Evolutionary conservation across 2,113 vertebrate species (phyloP), one percentile per base, ranked within the genome.

Genomic region (Sinocyclocheilus maitianheensis): DNA sequence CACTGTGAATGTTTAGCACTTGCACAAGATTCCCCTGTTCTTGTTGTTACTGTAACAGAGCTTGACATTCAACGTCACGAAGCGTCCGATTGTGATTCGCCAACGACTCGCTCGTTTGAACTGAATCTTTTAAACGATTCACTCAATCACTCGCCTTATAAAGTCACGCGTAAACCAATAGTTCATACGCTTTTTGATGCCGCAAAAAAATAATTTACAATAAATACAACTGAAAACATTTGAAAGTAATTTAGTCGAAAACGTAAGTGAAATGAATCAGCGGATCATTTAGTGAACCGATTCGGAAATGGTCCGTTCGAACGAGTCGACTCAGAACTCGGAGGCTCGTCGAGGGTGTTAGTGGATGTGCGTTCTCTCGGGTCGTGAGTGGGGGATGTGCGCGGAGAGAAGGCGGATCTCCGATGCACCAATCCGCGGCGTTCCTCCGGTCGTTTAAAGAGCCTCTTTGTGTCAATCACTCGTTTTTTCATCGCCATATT

Each of bases 401-500:
- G 26, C 5, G 10, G 12, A 51, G 24, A 83, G 83, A 90, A 93
- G 97, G 97, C 95, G 96, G 95, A 13, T 86, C 91, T 91, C 89
- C 16, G 9, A 48, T 2, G 67, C 88, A 88, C 96, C 97, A 98
- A 97, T 98, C 84, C 65, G 11, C 46, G 93, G 79, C 85, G 90
- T 7, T 77, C 91, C 30, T 20, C 86, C 87, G 85, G 43, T 26
- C 86, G 92, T 93, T 98, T 97, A 97, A 98, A 97, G 96, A 95
- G 96, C 96, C 96, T 94, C 93, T 65, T 91, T 85, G 90, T 95
- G 96, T 97, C 97, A 97, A 96, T 97, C 96, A 96, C 90, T 7
- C 40, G 40, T 93, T 88, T 53, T 75, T 95, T 94, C 93, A 96
- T 96, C 97, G 97, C 97, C 97, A 98, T 98, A 97, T 98, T 98